Conservation (phyloP, 2,113 vertebrate species). For the Lucifuga dentata region DNA sequence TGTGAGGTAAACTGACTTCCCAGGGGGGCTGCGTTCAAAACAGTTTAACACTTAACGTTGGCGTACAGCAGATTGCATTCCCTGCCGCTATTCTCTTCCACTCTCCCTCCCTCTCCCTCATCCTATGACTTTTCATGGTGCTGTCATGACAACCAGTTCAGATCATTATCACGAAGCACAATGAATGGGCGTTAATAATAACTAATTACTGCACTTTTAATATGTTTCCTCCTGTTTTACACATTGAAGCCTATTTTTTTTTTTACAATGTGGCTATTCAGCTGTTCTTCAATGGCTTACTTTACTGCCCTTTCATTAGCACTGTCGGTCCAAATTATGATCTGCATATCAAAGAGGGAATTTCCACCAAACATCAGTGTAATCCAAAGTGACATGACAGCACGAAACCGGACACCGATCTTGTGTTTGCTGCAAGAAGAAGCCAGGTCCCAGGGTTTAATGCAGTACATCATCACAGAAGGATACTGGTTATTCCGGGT, state of each 20-base stretch:
- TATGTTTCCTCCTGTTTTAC: slow-evolving; percentile 9
- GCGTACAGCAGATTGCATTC: slow-evolving; percentile 2
- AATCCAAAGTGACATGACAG: slow-evolving; percentile 38
- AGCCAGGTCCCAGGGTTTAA: slow-evolving; percentile 13
- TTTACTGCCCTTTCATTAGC: slow-evolving; percentile 23
- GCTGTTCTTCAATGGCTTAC: background rate
- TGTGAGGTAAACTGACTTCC: slow-evolving; percentile 53
- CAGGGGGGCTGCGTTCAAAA: slow-evolving; percentile 28
- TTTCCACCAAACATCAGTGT: slow-evolving; percentile 6
- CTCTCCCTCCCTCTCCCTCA: background rate
- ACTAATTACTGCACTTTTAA: slow-evolving; percentile 1
- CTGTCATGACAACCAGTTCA: slow-evolving; percentile 62
- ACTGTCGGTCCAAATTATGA: no score
- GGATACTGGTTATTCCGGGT: slow-evolving; percentile 20
- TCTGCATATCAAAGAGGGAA: no score
- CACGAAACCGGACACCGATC: slow-evolving; percentile 35
- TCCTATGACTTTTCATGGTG: slow-evolving; percentile 14
- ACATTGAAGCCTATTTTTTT: slow-evolving; percentile 32
- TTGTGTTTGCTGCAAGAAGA: slow-evolving; percentile 40
- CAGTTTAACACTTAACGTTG: slow-evolving; percentile 37
- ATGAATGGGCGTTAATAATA: slow-evolving; percentile 30
- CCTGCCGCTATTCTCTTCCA: background rate
- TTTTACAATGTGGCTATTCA: background rate
- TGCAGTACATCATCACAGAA: slow-evolving; percentile 33
- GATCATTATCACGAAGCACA: slow-evolving; percentile 26